These are phyloP conservation scores for Enteromius viviparus DNA, from an alignment of 2,797 vertebrate species.

Conservation along the genomic window DNA sequence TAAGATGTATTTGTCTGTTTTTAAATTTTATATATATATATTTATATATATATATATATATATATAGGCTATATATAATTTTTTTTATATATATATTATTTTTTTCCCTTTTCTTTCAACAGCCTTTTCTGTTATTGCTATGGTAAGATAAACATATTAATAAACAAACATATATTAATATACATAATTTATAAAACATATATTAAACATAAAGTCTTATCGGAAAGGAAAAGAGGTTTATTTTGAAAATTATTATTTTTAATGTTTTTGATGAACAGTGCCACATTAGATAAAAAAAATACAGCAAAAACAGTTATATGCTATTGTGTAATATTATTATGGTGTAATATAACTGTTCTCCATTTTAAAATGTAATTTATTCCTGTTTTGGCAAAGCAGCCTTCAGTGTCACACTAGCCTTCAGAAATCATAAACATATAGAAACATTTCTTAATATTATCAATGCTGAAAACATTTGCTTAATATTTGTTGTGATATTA, in stretches of 20 bases:
- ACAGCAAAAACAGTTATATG: not conserved
- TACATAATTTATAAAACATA: too few species aligned
- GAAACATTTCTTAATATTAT: not conserved
- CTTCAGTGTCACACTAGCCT: not conserved
- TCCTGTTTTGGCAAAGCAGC: not conserved
- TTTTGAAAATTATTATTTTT: not conserved
- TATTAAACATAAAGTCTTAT: too few species aligned
- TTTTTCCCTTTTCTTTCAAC: not conserved
- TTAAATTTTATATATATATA: too few species aligned
- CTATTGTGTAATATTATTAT: not conserved
- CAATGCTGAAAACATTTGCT: not conserved
- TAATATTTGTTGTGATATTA: conserved; percentile 6
- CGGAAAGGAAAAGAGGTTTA: not conserved
- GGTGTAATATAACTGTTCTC: not conserved
- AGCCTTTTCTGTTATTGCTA: too few species aligned
- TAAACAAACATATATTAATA: too few species aligned
- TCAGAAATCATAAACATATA: not conserved
- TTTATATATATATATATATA: too few species aligned
- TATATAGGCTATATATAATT: too few species aligned
- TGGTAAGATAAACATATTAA: too few species aligned
- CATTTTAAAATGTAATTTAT: not conserved
- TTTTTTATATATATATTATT: too few species aligned
- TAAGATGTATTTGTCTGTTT: not conserved
- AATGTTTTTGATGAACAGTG: not conserved
- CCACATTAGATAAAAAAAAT: not conserved